Conservation (phyloP, 2,888 invertebrate species). For the Suillia variegata region DNA sequence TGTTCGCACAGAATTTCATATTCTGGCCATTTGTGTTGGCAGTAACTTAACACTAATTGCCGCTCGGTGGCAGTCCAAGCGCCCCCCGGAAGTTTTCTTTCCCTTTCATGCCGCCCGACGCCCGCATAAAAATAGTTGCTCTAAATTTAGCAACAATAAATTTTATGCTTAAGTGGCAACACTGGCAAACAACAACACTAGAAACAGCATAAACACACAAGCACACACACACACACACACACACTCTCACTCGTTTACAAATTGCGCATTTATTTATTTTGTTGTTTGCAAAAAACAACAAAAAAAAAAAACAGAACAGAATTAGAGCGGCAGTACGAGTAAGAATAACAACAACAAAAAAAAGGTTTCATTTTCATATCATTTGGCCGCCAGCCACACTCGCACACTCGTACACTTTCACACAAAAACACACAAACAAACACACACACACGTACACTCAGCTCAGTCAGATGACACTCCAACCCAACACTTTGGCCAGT, state of each 20-base stretch:
- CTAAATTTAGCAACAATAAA: slow-evolving; percentile 21
- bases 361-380: slow-evolving; percentile 16
- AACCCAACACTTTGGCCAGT: not conserved
- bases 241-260: not conserved
- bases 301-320: too few relatives aligned
- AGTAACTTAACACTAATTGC: not conserved
- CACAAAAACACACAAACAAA: not conserved
- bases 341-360: not conserved
- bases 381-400: slow-evolving; percentile 1
- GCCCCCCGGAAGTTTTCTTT: too few relatives aligned
- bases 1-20: not conserved
- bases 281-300: not conserved
- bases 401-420: not conserved
- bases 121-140: not conserved
- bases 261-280: slow-evolving; percentile 4
- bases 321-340: too few relatives aligned
- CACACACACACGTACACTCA: not conserved
- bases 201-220: not conserved
- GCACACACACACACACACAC: not conserved
- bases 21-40: not conserved
- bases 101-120: not conserved
- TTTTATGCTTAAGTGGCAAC: slow-evolving; percentile 21
- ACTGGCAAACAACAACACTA: not conserved
- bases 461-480: too few relatives aligned
- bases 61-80: not conserved